phyloP scores from a whole-genome alignment of 1,140 invertebrate genomes.

The Drosophila lini region DNA sequence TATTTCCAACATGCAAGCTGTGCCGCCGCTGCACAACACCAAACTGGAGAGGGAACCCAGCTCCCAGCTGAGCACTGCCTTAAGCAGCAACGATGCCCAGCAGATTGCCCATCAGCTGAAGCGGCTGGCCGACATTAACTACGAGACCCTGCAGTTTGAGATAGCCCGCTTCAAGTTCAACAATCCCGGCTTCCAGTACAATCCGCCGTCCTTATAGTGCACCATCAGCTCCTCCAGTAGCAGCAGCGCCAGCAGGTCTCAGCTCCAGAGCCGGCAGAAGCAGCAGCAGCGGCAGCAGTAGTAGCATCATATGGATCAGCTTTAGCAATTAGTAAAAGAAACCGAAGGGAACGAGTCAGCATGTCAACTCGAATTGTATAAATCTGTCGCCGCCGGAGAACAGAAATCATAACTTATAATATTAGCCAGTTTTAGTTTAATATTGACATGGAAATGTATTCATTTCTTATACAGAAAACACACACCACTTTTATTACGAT shows the following conservation, averaged over 20 bases:
- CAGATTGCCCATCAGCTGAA: constrained; percentile 78
- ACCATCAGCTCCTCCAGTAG: constrained; percentile 2
- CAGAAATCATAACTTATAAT: constrained; percentile 63
- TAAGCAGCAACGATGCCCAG: constrained; percentile 67
- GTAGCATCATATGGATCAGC: constrained; percentile 15
- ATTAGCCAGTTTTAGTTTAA: constrained; percentile 75
- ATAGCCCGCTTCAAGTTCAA: constrained; percentile 83
- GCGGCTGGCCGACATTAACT: constrained; percentile 78
- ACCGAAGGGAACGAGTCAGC: constrained; percentile 8
- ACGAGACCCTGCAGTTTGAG: constrained; percentile 80
- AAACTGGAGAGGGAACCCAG: constrained; percentile 56
- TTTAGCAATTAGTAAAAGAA: constrained; percentile 16
- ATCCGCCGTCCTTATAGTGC: constrained; percentile 74
- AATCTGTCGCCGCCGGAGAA: constrained; percentile 6
- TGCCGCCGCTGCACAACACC: constrained; percentile 66
- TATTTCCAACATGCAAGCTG: constrained; percentile 64
- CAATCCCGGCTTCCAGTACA: constrained; percentile 81
- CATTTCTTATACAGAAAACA: constrained; percentile 14
- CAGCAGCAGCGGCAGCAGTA: constrained; percentile 7
- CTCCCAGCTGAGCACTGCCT: constrained; percentile 34
- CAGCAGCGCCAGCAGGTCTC: constrained; percentile 9
- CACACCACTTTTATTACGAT: constrained; percentile 12
- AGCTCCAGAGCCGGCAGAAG: constrained; percentile 16
- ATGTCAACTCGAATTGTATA: constrained; percentile 41
- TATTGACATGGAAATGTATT: constrained; percentile 56